phyloP scores from a whole-genome alignment of 2,113 vertebrate genomes.

The Chionomys nivalis region DNA sequence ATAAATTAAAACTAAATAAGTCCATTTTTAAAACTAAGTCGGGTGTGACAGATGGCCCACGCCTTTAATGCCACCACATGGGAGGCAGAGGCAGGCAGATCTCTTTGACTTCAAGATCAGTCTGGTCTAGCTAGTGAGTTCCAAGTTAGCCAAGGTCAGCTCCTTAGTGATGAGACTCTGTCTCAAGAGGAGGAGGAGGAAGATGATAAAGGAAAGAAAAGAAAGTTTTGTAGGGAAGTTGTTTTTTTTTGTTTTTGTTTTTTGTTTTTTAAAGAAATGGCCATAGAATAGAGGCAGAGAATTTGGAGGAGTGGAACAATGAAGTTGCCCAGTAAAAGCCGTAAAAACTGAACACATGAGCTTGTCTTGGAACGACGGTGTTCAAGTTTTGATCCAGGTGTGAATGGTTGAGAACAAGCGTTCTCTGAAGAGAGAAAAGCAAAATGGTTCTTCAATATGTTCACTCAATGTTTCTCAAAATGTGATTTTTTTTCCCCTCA shows the following conservation, averaged over 20 bases:
- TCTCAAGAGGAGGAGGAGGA: background rate
- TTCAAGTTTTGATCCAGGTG: background rate
- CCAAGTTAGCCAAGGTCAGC: background rate
- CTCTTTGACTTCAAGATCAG: background rate
- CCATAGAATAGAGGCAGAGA: background rate
- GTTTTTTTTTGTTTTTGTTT: too few species aligned
- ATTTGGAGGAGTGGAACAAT: background rate
- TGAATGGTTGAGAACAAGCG: background rate
- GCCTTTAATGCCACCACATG: background rate
- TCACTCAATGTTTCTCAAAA: constrained; percentile 48
- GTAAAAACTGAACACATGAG: background rate
- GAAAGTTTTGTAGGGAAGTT: background rate
- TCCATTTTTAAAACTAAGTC: background rate
- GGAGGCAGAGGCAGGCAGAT: background rate
- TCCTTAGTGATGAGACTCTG: background rate
- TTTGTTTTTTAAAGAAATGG: background rate
- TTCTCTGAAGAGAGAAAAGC: background rate
- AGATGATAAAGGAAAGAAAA: background rate
- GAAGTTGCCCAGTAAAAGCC: background rate
- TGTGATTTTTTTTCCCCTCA: background rate
- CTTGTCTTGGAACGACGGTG: background rate
- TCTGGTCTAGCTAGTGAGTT: background rate
- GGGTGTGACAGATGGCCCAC: background rate
- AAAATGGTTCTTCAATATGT: background rate
- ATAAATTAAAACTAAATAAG: background rate